Evolutionary conservation across 2,113 vertebrate species (phyloP).

Genomic region (Vulpes vulpes): DNA sequence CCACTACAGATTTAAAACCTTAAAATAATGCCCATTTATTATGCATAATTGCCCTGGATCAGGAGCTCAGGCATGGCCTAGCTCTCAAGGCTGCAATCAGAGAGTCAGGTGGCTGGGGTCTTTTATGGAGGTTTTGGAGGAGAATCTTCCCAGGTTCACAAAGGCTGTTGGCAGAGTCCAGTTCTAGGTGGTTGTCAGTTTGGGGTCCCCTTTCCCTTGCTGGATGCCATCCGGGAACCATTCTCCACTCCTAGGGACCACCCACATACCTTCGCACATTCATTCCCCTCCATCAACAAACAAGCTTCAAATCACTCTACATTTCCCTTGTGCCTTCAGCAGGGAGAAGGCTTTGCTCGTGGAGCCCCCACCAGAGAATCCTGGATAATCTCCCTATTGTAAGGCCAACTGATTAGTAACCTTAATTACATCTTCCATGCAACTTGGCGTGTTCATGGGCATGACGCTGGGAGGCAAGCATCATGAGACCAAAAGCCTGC

Average conservation of each 20-base stretch:
- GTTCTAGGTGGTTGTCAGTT: background rate
- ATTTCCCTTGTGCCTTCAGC: background rate
- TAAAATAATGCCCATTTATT: background rate
- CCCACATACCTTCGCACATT: background rate
- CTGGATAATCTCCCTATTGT: background rate
- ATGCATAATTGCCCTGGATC: background rate
- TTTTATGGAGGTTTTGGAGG: background rate
- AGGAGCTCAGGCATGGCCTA: background rate
- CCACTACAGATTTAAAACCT: background rate
- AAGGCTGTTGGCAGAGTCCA: background rate
- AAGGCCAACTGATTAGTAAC: background rate
- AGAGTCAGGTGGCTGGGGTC: background rate
- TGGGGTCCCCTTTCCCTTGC: background rate
- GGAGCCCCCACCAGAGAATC: background rate
- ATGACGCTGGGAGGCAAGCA: background rate
- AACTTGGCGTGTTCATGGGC: background rate
- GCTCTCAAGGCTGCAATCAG: background rate
- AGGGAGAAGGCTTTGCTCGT: background rate
- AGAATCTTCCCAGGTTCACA: background rate
- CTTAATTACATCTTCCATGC: background rate
- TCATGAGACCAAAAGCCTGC: background rate
- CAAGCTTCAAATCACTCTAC: background rate
- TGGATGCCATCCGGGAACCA: background rate
- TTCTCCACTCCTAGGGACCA: background rate
- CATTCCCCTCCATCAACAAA: background rate